These are phyloP conservation scores for Ascaphus truei DNA, from an alignment of 2,113 vertebrate species.

Conservation along the genomic window DNA sequence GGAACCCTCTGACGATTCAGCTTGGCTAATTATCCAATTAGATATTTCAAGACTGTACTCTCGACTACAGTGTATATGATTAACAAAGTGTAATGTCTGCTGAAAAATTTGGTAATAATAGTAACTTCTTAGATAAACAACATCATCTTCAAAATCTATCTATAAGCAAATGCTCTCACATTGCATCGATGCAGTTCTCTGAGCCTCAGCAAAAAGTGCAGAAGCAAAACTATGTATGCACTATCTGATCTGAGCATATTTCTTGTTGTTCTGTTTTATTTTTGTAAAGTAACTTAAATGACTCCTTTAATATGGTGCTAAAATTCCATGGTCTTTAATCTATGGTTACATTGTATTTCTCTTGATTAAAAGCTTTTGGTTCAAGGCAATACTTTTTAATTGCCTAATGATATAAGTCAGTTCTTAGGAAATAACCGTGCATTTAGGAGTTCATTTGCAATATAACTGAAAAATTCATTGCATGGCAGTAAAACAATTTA, in stretches of 20 bases:
- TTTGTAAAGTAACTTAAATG: constrained; percentile 45
- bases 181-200: constrained; percentile 27
- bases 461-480: constrained; percentile 94
- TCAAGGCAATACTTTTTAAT: constrained; percentile 78
- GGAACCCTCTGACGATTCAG: constrained; percentile 69
- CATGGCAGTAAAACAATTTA: constrained; percentile 95
- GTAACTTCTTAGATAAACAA: constrained; percentile 56
- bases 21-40: constrained; percentile 75
- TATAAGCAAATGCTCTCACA: constrained; percentile 32
- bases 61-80: constrained; percentile 44
- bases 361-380: constrained; percentile 79
- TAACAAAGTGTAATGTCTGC: constrained; percentile 59
- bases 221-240: background rate
- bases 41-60: constrained; percentile 70
- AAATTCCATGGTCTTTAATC: constrained; percentile 55
- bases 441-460: constrained; percentile 84
- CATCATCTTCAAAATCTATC: constrained; percentile 45
- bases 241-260: background rate
- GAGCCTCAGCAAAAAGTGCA: no score
- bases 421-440: constrained; percentile 71
- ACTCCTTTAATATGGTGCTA: constrained; percentile 46
- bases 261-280: background rate
- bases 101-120: constrained; percentile 59
- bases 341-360: constrained; percentile 64
- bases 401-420: constrained; percentile 83